Evolutionary conservation across 2,888 invertebrate genomes (phyloP).

Genomic region (Dromius quadrimaculatus): DNA sequence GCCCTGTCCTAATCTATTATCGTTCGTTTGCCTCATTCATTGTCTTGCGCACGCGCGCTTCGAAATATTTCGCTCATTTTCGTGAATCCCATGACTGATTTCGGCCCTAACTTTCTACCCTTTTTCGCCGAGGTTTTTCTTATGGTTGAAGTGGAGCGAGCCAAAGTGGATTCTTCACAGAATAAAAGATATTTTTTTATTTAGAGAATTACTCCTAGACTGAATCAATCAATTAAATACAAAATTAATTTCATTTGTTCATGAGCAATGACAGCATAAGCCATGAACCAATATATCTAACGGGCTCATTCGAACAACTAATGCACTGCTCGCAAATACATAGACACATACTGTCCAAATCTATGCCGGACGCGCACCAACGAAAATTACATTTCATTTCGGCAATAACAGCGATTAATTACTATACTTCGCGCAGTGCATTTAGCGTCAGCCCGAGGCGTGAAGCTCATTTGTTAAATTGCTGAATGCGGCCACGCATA

Average conservation of each 20-base stretch:
- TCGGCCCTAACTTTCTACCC: no score
- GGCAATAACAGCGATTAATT: conserved; percentile 49
- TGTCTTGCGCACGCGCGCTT: no score
- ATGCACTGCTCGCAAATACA: conserved; percentile 4
- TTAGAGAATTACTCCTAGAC: no score
- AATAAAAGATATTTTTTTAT: no score
- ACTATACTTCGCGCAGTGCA: conserved; percentile 48
- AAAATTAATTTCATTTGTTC: neutral
- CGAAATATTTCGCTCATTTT: no score
- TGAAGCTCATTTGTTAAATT: conserved; percentile 48
- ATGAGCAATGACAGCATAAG: conserved; percentile 13
- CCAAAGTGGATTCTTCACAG: no score
- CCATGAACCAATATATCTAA: conserved; percentile 32
- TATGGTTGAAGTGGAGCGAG: no score
- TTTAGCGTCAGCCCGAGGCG: conserved; percentile 43
- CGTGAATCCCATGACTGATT: no score
- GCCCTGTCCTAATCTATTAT: no score
- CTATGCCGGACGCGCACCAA: conserved; percentile 24
- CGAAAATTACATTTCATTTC: conserved; percentile 51
- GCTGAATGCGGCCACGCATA: conserved; percentile 46
- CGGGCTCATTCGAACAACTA: conserved; percentile 27
- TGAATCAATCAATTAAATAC: conserved; percentile 30
- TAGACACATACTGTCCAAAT: neutral
- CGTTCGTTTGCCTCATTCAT: no score
- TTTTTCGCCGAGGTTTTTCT: no score